phyloP scores from a whole-genome alignment of 1,140 invertebrate genomes.

The Drosophila mayri region DNA sequence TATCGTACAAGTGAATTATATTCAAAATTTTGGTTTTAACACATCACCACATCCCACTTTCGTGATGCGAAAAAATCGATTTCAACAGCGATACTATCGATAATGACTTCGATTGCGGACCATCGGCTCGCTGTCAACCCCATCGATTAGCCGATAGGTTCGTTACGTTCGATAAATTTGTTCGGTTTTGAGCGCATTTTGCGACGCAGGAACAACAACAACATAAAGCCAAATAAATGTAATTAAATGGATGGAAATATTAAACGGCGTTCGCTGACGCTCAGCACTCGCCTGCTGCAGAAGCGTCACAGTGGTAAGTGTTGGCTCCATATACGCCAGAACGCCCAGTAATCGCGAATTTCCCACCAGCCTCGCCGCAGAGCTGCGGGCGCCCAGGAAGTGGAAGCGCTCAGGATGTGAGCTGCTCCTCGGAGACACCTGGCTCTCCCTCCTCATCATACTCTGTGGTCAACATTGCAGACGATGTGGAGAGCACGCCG shows the following conservation, averaged over 20 bases:
- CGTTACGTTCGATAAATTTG: neutral
- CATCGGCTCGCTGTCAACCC: too few species aligned
- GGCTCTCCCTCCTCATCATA: slow-evolving; percentile 16
- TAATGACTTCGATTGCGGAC: too few species aligned
- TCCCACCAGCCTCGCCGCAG: slow-evolving; percentile 67
- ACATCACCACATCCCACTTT: slow-evolving; percentile 27
- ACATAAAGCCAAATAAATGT: slow-evolving; percentile 12
- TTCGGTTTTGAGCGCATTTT: slow-evolving; percentile 38
- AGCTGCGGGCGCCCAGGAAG: slow-evolving; percentile 51
- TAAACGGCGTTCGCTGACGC: slow-evolving; percentile 67
- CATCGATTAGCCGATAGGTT: neutral
- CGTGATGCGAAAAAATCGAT: too few species aligned
- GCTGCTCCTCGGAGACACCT: slow-evolving; percentile 7
- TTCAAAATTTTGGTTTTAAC: slow-evolving; percentile 36
- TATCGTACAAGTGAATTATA: slow-evolving; percentile 16
- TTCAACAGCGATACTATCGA: too few species aligned
- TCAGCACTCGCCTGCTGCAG: slow-evolving; percentile 63
- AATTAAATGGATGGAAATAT: slow-evolving; percentile 40
- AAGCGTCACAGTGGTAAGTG: slow-evolving; percentile 74
- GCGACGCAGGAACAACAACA: slow-evolving; percentile 6
- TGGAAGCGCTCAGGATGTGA: slow-evolving; percentile 48
- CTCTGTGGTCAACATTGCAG: slow-evolving; percentile 4
- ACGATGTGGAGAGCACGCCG: slow-evolving; percentile 66
- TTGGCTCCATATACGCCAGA: neutral
- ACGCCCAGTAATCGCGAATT: neutral